phyloP scores from a whole-genome alignment of 1,140 invertebrate genomes.

The Leptinotarsa lineolata region DNA sequence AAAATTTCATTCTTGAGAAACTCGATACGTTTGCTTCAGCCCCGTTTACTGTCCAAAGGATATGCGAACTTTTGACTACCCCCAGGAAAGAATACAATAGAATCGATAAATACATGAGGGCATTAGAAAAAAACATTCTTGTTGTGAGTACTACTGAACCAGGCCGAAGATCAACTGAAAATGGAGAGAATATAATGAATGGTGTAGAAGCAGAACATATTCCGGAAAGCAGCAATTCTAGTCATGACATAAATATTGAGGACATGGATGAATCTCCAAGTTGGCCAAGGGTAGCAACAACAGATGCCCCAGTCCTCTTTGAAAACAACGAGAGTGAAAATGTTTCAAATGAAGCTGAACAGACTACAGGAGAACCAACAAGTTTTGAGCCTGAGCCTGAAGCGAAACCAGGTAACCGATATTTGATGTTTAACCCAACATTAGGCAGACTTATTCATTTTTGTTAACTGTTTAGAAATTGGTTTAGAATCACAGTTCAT shows the following conservation, averaged over 20 bases:
- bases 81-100: constrained; percentile 94
- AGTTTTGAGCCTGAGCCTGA: constrained; percentile 12
- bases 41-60: constrained; percentile 94
- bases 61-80: constrained; percentile 89
- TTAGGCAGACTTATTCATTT: too few species aligned
- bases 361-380: not conserved
- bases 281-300: constrained; percentile 50
- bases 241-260: constrained; percentile 70
- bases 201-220: constrained; percentile 57
- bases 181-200: constrained; percentile 69
- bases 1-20: constrained; percentile 79
- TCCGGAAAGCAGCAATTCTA: constrained; percentile 63
- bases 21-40: constrained; percentile 84
- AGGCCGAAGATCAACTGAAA: constrained; percentile 65
- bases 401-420: constrained; percentile 8
- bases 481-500: too few species aligned
- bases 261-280: constrained; percentile 69
- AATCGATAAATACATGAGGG: constrained; percentile 95
- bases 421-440: too few species aligned
- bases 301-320: constrained; percentile 7
- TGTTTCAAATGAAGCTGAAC: not conserved
- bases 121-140: constrained; percentile 91
- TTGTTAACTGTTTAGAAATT: too few species aligned
- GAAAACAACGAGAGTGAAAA: constrained; percentile 19
- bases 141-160: constrained; percentile 95